Evolutionary conservation across 2,113 vertebrate species (phyloP).

Genomic region (Pseudopipra pipra): DNA sequence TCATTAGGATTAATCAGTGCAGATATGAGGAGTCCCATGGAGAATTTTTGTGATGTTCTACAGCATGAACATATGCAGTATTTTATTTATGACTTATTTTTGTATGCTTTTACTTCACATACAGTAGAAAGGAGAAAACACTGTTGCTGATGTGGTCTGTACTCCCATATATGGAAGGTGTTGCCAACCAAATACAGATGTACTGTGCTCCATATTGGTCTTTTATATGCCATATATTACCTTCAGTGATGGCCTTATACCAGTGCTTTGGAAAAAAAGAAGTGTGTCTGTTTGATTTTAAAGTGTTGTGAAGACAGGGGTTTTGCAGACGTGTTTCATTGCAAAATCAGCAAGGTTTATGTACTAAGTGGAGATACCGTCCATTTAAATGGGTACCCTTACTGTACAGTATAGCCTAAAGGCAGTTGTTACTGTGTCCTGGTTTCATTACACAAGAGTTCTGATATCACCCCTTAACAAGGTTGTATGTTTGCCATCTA

Average conservation of each 20-base stretch:
- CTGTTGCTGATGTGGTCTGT: background rate
- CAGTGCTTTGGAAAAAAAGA: background rate
- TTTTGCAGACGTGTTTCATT: background rate
- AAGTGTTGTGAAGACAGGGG: background rate
- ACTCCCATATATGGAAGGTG: background rate
- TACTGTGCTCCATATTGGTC: background rate
- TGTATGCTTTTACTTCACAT: background rate
- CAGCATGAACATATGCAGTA: background rate
- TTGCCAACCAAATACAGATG: background rate
- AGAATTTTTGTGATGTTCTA: background rate
- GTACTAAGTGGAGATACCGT: background rate
- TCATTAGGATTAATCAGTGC: background rate
- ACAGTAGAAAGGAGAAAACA: background rate
- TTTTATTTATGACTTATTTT: background rate
- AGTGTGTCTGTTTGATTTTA: background rate
- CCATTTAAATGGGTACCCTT: background rate
- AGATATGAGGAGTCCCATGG: background rate
- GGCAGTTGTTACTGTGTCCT: background rate
- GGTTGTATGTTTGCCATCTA: background rate
- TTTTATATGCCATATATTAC: background rate
- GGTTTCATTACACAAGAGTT: background rate
- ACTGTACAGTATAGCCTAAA: background rate
- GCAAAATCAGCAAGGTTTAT: background rate
- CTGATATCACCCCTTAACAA: background rate
- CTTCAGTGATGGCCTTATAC: background rate